A percentile compares a stretch with the other conserved stretches of the same genome.
Evolutionary conservation across 92 coral and sea anemone genomes (phyloP).

Genomic region (Palythoa grandiflora): DNA sequence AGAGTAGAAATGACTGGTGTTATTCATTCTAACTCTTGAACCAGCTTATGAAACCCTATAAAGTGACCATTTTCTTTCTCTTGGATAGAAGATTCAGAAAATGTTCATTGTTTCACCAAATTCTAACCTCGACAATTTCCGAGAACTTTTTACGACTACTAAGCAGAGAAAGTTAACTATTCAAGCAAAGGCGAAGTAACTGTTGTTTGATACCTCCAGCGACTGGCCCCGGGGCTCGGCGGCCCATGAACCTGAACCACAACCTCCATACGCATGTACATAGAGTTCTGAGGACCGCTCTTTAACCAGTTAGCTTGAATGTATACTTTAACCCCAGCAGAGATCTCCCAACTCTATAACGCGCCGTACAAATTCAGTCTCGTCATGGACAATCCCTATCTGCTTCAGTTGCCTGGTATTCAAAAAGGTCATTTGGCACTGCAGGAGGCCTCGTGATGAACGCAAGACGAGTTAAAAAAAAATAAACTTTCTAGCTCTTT

Average conservation of each 20-base stretch:
- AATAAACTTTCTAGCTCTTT: background rate
- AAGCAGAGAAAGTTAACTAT: too few species aligned
- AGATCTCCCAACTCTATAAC: background rate
- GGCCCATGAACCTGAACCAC: slow-evolving; percentile 44
- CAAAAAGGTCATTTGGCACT: slow-evolving; percentile 12
- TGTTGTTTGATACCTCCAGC: slow-evolving; percentile 36
- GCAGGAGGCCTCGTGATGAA: slow-evolving; percentile 18
- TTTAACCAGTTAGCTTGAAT: background rate
- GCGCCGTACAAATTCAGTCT: background rate
- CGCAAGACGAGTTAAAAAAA: background rate
- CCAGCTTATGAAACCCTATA: too few species aligned
- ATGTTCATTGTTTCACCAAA: too few species aligned
- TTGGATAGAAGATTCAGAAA: too few species aligned
- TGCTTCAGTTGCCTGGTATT: background rate
- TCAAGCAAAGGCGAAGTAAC: background rate
- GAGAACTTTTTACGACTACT: too few species aligned
- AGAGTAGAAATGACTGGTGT: too few species aligned
- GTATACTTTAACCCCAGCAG: background rate
- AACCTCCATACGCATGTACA: slow-evolving; percentile 28
- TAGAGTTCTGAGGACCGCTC: background rate
- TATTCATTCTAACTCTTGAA: too few species aligned
- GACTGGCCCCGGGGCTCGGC: slow-evolving; percentile 46
- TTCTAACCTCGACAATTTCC: too few species aligned
- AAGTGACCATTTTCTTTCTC: too few species aligned
- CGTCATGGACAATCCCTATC: too few species aligned